A percentile compares a stretch with the other conserved stretches of the same genome.
These are phyloP conservation scores for Seira sanloemensis DNA, from an alignment of 2,888 invertebrate genomes.

Conservation along the genomic window DNA sequence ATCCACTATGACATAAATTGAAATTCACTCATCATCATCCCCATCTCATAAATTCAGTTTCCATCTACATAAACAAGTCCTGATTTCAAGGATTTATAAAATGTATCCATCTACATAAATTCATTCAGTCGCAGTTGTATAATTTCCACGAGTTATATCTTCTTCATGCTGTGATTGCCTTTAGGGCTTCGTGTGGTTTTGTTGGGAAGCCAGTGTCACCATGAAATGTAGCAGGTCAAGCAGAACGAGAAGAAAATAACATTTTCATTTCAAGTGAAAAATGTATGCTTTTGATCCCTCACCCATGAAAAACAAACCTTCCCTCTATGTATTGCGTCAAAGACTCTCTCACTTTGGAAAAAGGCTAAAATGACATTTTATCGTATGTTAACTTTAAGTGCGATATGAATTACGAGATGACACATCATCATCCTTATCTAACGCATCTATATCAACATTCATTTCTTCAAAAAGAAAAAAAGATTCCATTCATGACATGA, in stretches of 20 bases:
- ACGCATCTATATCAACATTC: not conserved
- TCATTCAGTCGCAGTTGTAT: not conserved
- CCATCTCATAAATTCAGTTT: not conserved
- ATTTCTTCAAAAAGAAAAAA: no score
- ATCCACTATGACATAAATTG: no score
- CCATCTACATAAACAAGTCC: not conserved
- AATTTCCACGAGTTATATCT: not conserved
- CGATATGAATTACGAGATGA: not conserved
- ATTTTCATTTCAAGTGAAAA: no score
- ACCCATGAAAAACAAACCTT: no score
- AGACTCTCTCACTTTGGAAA: not conserved
- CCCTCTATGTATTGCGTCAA: no score
- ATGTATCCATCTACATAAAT: not conserved
- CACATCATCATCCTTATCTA: not conserved
- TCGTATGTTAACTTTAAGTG: not conserved
- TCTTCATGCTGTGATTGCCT: not conserved
- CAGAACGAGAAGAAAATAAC: not conserved
- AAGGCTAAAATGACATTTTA: not conserved
- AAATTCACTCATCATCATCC: not conserved
- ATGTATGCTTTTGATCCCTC: not conserved
- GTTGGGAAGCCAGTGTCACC: no score
- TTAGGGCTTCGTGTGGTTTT: not conserved
- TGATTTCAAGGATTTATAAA: not conserved
- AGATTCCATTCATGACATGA: slow-evolving; percentile 42
- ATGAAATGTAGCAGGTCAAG: slow-evolving; percentile 31